A percentile compares a stretch with the other conserved stretches of the same genome.
These are phyloP conservation scores for Felis chaus DNA, from an alignment of 2,113 vertebrate genomes.

Conservation along the genomic window DNA sequence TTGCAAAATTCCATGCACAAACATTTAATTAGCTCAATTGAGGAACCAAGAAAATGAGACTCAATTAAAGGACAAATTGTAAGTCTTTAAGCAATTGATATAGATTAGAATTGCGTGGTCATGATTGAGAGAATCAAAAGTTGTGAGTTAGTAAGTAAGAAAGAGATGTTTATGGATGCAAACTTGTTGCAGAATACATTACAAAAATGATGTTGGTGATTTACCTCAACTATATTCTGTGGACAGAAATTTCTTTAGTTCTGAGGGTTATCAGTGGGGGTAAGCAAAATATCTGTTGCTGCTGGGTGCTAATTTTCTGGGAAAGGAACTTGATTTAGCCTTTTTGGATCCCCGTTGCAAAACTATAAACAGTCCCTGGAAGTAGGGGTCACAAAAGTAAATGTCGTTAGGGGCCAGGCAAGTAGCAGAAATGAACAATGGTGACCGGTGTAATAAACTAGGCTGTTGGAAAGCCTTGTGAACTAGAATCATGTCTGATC, in stretches of 20 bases:
- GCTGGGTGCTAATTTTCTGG: not conserved
- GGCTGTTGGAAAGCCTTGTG: not conserved
- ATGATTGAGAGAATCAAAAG: slow-evolving; percentile 13
- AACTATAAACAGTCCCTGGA: not conserved
- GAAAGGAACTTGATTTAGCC: not conserved
- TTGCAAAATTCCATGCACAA: slow-evolving; percentile 15
- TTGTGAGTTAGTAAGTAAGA: not conserved
- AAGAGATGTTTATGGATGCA: slow-evolving; percentile 21
- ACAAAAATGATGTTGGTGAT: not conserved
- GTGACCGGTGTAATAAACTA: not conserved
- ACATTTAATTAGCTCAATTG: slow-evolving; percentile 75
- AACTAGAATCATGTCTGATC: not conserved
- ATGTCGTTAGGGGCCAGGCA: not conserved
- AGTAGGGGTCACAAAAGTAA: not conserved
- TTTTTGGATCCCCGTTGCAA: not conserved
- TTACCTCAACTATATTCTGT: not conserved
- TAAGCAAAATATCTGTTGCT: not conserved
- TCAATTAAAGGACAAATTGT: slow-evolving; percentile 76
- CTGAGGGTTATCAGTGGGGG: not conserved
- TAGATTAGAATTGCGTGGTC: not conserved
- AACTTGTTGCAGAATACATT: not conserved
- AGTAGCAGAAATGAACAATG: not conserved
- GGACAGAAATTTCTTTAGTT: slow-evolving; percentile 20
- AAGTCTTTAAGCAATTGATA: slow-evolving; percentile 16
- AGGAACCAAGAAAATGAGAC: slow-evolving; percentile 72